Conservation (phyloP, 2,113 vertebrate species). For the Crypturellus undulatus region DNA sequence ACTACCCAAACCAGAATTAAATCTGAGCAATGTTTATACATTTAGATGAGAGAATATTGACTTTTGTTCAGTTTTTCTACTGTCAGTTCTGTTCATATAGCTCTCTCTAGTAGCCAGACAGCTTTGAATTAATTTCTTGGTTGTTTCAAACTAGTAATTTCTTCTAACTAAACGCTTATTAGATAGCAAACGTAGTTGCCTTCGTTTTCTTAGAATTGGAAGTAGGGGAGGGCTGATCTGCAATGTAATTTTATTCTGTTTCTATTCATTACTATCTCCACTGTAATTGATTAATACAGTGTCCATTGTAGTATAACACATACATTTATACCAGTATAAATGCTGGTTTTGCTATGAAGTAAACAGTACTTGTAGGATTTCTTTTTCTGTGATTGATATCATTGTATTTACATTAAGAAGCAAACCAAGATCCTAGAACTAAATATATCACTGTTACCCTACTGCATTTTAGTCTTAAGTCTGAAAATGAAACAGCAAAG, state of each 20-base stretch:
- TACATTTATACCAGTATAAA: too few species aligned
- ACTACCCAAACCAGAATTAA: not conserved
- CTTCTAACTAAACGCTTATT: not conserved
- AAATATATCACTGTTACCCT: not conserved
- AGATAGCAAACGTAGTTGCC: not conserved
- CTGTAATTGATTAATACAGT: not conserved
- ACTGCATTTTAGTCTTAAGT: not conserved
- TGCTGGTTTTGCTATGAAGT: not conserved
- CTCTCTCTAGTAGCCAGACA: not conserved
- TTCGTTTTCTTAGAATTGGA: not conserved
- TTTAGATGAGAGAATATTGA: not conserved
- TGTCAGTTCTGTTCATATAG: too few species aligned
- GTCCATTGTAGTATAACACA: not conserved
- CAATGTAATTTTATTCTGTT: not conserved
- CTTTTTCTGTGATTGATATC: not conserved
- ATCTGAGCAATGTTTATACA: not conserved
- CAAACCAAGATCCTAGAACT: not conserved
- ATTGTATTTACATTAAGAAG: not conserved
- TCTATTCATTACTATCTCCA: not conserved
- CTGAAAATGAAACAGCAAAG: not conserved
- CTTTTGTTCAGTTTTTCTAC: not conserved
- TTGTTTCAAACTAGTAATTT: not conserved
- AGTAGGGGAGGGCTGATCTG: not conserved
- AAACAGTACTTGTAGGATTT: not conserved
- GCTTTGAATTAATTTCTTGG: not conserved